Base-by-base conservation (phyloP, 2,797 vertebrate genomes). In the Decapterus maruadsi region DNA sequence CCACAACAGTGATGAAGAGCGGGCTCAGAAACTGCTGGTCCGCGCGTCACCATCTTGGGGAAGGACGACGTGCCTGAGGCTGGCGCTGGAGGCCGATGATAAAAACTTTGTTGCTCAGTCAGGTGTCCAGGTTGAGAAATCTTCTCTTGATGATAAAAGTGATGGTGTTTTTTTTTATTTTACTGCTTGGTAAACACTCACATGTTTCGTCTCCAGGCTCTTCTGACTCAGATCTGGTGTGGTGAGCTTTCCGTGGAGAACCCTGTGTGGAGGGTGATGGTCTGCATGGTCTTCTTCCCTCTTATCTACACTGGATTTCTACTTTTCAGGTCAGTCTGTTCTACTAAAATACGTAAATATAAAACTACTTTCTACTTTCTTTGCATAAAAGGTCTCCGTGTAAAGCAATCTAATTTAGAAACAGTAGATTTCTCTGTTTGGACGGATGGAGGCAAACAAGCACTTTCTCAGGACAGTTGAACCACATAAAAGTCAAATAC, bases 171-270 rank as follows among this genome's bases (percentile, higher is more conserved):
- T 22, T 16, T 54, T 66, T 17, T 68, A 8, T 16, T 66, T 66
- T n/a, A n/a, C n/a, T n/a, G n/a, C 31, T 16, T 5, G 6, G 56
- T 62, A 17, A 70, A 43, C 59, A 57, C 19, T 22, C 8, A 48
- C 43, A 6, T 0, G 2, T 43, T 4, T 55, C 3, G 86, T 43
- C 69, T 71, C 56, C 86, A 99, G 98, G 96, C 94, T 84, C 95
- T 97, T 71, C 93, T 99, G 80, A 99, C 97, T 64, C 96, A 97
- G 92, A 97, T 99, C 87, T 99, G 98, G 98, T 99, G 95, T 93
- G 97, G 98, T 0, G 95, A 97, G 90, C 93, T 99, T 55, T 94
- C 95, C 0, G 96, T 97, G 75, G 95, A 96, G 85, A 99, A 97
- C 0, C 92, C 93, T 6, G 90, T 96, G 9, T 99, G 97, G 96